Percentiles rank a stretch among this genome's conserved stretches.
These are phyloP conservation scores for Danaus chrysippus DNA, from an alignment of 2,888 invertebrate genomes.

Conservation along the genomic window DNA sequence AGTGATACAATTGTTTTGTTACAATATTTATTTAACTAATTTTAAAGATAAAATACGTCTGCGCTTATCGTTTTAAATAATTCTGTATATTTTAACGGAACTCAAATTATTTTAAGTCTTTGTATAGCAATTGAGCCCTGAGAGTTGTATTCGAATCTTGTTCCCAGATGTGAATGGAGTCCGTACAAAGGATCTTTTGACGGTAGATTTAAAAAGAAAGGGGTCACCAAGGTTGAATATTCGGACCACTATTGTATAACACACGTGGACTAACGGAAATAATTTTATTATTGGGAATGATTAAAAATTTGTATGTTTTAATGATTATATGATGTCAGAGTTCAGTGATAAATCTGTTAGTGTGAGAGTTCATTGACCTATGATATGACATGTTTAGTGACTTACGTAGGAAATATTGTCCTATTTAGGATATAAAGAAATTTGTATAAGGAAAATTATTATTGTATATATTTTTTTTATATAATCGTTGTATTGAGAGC, in stretches of 20 bases:
- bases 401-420: neutral
- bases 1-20: no score
- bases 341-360: constrained; percentile 16
- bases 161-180: constrained; percentile 23
- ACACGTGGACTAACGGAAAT: constrained; percentile 10
- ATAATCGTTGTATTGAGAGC: no score
- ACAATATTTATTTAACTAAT: no score
- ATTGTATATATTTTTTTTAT: no score
- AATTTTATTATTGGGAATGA: neutral
- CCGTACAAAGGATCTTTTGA: constrained; percentile 21
- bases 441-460: no score
- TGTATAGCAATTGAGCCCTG: constrained; percentile 4
- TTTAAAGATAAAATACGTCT: no score
- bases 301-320: neutral
- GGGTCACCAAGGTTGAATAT: constrained; percentile 26
- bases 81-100: no score
- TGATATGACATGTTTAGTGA: neutral
- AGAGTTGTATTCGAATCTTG: constrained; percentile 16
- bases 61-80: no score
- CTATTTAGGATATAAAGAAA: no score
- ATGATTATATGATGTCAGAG: constrained; percentile 12
- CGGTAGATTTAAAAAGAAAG: constrained; percentile 18
- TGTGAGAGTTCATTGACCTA: constrained; percentile 19
- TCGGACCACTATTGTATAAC: constrained; percentile 12
- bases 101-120: neutral